phyloP scores from a whole-genome alignment of 2,888 invertebrate species.

The Agrotis ipsilon region DNA sequence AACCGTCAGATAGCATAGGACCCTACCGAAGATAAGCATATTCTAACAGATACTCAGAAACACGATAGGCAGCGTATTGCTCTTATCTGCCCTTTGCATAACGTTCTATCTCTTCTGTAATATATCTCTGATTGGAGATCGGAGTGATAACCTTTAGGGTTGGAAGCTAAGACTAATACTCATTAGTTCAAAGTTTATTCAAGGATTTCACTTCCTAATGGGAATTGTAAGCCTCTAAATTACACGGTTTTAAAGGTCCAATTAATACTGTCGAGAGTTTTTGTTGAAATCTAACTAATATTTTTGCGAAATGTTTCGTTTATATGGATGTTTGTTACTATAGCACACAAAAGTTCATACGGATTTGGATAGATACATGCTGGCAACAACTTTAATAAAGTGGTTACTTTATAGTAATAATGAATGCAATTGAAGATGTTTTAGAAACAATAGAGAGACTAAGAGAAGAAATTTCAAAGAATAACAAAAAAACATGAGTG shows the following conservation, averaged over 20 bases:
- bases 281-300: not conserved
- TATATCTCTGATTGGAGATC: slow-evolving; percentile 51
- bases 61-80: slow-evolving; percentile 49
- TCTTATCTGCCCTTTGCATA: slow-evolving; percentile 44
- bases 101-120: slow-evolving; percentile 48
- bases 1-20: not conserved
- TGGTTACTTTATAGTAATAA: too few species aligned
- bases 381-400: too few species aligned
- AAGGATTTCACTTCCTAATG: not conserved
- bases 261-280: not conserved
- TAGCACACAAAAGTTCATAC: too few species aligned
- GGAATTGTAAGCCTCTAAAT: too few species aligned
- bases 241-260: not conserved
- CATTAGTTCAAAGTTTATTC: not conserved
- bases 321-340: too few species aligned
- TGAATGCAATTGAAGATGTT: not conserved
- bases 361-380: too few species aligned
- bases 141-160: slow-evolving; percentile 41
- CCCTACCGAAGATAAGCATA: slow-evolving; percentile 28
- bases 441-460: not conserved
- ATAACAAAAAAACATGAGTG: not conserved
- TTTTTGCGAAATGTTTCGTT: too few species aligned
- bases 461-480: not conserved
- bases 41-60: slow-evolving; percentile 43
- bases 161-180: slow-evolving; percentile 1